Evolutionary conservation across 1,140 invertebrate genomes (phyloP).

Genomic region (Mycetomoellerius zeteki): DNA sequence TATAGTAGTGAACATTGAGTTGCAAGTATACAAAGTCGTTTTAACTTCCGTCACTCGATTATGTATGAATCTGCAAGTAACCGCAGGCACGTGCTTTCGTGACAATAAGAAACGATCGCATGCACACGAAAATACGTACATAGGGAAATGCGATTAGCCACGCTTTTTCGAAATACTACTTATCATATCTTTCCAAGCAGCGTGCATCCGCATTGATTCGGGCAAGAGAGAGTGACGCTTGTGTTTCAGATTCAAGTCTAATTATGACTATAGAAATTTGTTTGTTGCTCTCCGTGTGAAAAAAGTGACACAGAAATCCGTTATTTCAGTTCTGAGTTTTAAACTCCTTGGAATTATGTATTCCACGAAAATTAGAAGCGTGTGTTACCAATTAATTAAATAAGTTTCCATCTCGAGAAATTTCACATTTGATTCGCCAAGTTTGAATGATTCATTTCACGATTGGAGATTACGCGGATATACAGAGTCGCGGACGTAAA

Average conservation of each 20-base stretch:
- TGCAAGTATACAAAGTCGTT: slow-evolving; percentile 9
- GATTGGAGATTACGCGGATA: slow-evolving; percentile 31
- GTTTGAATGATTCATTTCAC: slow-evolving; percentile 10
- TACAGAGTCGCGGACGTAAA: background rate
- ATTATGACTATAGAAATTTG: background rate
- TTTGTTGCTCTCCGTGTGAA: background rate
- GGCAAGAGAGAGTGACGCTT: background rate
- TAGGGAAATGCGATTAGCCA: slow-evolving; percentile 29
- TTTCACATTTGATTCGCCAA: background rate
- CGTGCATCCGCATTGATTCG: background rate
- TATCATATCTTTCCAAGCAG: background rate
- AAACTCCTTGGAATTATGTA: background rate
- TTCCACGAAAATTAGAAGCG: slow-evolving; percentile 23
- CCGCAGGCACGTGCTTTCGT: slow-evolving; percentile 50
- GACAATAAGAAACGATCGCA: slow-evolving; percentile 21
- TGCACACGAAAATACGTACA: background rate
- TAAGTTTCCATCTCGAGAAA: background rate
- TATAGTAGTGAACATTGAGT: slow-evolving; percentile 37
- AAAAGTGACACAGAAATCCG: background rate
- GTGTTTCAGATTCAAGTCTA: background rate
- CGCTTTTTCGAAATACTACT: slow-evolving; percentile 4
- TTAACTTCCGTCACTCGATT: slow-evolving; percentile 61
- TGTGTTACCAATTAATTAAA: background rate
- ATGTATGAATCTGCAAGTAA: slow-evolving; percentile 53
- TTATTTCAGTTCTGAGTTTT: background rate